Evolutionary conservation across 1,140 invertebrate species (phyloP), one percentile per base, ranked within the genome.

Genomic region (Saccostrea echinata): DNA sequence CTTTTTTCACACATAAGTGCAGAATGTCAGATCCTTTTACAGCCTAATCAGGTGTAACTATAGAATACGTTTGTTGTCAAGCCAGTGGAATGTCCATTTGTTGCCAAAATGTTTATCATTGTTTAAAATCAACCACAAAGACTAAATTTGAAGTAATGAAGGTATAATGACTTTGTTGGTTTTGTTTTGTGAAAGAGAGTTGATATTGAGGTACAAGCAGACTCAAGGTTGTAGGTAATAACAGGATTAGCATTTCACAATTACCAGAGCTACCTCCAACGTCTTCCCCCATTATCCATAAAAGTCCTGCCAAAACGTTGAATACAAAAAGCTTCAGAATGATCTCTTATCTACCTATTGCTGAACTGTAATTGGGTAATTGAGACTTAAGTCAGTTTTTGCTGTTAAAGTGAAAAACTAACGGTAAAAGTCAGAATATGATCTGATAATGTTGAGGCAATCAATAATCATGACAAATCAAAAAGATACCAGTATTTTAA

Each of bases 101-200:
- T 30, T 76, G 68, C 68, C 68, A 76, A 76, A 76, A 76, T 76
- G 27, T 76, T 76, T 76, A 76, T 71, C 64, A 1, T 71, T 71
- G 64, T 71, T 71, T 71, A 30, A 71, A 71, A 71, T 76, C 68
- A 76, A 33, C 27, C 68, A 76, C 68, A 76, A 76, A 76, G 68
- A 76, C 27, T 76, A 30, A 76, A 76, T 76, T 76, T 76, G 68
- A 76, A 27, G 68, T 76, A 76, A 76, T 76, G 68, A 76, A 24
- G 16, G 27, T 76, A 76, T 76, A 76, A 76, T 76, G 68, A 76
- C 30, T 76, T 27, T 76, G 68, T 76, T 76, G 68, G 68, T 76
- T 30, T 76, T 76, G 68, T 76, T 76, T 76, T 76, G 27, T 76
- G 68, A 27, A 16, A 27, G 68, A 30, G 11, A 76, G 68, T 76